Evolutionary conservation across 2,113 vertebrate genomes (phyloP).

Genomic region (Nestor notabilis): DNA sequence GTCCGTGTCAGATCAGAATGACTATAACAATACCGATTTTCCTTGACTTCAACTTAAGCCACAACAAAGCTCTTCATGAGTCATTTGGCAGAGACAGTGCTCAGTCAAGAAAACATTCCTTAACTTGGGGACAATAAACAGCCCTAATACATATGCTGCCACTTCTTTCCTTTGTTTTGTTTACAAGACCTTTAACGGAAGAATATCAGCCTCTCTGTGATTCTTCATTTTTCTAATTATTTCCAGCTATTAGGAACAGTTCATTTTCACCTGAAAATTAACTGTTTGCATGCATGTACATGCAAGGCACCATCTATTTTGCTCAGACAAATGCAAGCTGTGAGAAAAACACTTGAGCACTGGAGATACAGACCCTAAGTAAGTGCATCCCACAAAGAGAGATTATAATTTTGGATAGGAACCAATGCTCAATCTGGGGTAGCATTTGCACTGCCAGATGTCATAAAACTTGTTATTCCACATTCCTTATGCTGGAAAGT

Average conservation of each 20-base stretch:
- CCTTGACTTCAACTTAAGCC: background rate
- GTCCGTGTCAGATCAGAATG: slow-evolving; percentile 11
- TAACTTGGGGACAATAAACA: slow-evolving; percentile 20
- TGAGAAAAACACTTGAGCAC: background rate
- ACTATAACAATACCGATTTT: background rate
- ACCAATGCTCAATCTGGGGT: background rate
- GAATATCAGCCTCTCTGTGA: background rate
- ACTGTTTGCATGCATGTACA: background rate
- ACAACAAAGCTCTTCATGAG: slow-evolving; percentile 24
- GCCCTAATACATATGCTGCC: background rate
- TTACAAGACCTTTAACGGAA: background rate
- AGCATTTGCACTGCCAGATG: background rate
- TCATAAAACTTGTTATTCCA: slow-evolving; percentile 21
- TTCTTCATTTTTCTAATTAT: slow-evolving; percentile 2
- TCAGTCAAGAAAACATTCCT: slow-evolving; percentile 25
- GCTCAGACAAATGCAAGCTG: background rate
- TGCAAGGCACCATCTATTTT: background rate
- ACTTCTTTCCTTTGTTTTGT: background rate
- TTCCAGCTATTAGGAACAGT: background rate
- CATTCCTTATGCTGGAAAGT: slow-evolving; percentile 11
- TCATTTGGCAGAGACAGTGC: background rate
- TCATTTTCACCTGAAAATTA: background rate
- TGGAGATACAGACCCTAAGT: background rate
- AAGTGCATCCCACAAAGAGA: background rate
- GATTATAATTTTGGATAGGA: slow-evolving; percentile 4